Evolutionary conservation across 2,888 invertebrate species (phyloP), one percentile per base, ranked within the genome.

Genomic region (Drosophila falleni): DNA sequence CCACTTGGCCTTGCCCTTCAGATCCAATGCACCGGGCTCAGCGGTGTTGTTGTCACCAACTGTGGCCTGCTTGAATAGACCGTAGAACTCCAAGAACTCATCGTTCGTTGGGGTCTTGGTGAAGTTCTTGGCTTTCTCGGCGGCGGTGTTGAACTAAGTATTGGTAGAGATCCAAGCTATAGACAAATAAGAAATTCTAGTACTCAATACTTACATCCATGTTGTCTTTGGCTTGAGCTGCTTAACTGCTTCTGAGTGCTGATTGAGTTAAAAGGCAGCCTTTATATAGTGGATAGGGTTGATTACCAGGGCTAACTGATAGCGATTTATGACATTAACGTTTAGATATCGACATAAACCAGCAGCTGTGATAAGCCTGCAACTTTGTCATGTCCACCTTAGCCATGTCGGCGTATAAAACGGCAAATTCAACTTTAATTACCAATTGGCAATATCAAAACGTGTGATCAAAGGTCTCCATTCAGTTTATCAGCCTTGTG

Each of bases 1-100:
- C 97, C 97, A 98, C 93, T 99, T 99, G 26, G 98, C 98, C 92
- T 97, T 98, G 76, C 96, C 98, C 93, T 96, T 97, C 81, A 97
- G 91, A 89, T 98, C 98, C 71, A 98, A 88, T 93, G 97, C 94
- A 59, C 98, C 97, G 62, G 98, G 98, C 81, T 96, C 95, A 49
- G 93, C 97, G 77, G 95, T 96, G 91, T 96, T 96, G 78, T 95
- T 94, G 90, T 98, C 97, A 0, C 98, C 98, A 78, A 95, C 93
- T 56, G 95, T 95, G 0, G 95, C 96, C 93, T 98, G 98, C 91
- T 98, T 98, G 94, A 94, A 98, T 5, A 97, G 93, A 2, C 95
- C 96, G 92, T 98, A 98, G 41, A 98, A 93, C 68, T 97, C 96
- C 78, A 98, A 93, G 92, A 97, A 94, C 90, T 98, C 97, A 15